Evolutionary conservation across 2,113 vertebrate species (phyloP), one percentile per base, ranked within the genome.

Genomic region (Spizaetus ornatus): DNA sequence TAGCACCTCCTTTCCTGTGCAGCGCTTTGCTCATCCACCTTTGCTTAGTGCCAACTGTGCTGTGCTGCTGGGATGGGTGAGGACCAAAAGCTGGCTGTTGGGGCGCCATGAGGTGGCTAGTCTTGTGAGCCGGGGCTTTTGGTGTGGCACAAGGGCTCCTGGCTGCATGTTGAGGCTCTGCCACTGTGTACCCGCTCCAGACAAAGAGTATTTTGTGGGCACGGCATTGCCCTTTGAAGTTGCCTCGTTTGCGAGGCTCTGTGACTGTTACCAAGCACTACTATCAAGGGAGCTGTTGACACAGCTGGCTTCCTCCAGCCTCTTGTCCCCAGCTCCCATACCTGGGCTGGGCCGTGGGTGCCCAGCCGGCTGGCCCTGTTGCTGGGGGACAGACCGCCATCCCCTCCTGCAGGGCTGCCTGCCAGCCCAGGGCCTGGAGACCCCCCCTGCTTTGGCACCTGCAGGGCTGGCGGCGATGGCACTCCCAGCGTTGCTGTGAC

Each of bases 261-360:
- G 31, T 4, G 81, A 81, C 86, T 87, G 91, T 69, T 59, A 23
- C 19, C 0, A 13, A 66, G 83, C 38, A 1, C 69, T 4, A 1
- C 77, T 91, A 89, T 95, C 94, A 3, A 6, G 87, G 52, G 40
- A 82, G 58, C 22, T 96, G 96, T 97, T 97, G 96, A 97, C 96
- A 95, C 91, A 96, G 96, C 94, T 97, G 92, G 61, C 36, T 95
- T 94, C 94, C 91, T 88, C 45, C 93, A 38, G 45, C 66, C 91
- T 45, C 89, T 72, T 3, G 7, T 90, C 47, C 42, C 56, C 72
- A 40, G 76, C 65, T 94, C 69, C 38, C 36, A 1, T 38, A 91
- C 86, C 91, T 95, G 96, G 61, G 32, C 86, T 58, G 66, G 13
- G 32, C 58, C 0, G 5, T 5, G n/a, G 53, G 27, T 48, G 78